Evolutionary conservation across 2,113 vertebrate species (phyloP).

Genomic region (Cyprinodon brontotheroides): DNA sequence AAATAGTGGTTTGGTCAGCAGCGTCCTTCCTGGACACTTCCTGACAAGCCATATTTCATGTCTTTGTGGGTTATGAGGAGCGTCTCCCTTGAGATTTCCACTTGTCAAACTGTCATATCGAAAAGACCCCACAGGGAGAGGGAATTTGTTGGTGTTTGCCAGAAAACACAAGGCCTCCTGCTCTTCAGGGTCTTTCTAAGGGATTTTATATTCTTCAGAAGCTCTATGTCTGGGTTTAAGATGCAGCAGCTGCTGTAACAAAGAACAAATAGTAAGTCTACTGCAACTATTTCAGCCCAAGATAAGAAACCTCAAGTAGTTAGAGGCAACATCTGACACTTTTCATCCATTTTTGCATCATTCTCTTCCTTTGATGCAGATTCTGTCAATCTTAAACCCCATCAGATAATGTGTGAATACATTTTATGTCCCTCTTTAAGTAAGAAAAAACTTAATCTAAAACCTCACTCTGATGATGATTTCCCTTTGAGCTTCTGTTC

Average conservation of each 20-base stretch:
- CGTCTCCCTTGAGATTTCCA: constrained; percentile 61
- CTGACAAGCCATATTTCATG: constrained; percentile 72
- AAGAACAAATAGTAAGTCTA: not conserved
- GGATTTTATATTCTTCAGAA: constrained; percentile 26
- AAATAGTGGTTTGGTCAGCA: constrained; percentile 18
- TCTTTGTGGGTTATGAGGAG: constrained; percentile 60
- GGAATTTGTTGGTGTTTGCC: constrained; percentile 70
- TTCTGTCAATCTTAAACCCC: constrained; percentile 22
- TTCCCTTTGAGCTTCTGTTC: not conserved
- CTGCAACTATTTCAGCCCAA: not conserved
- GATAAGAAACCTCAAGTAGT: constrained; percentile 23
- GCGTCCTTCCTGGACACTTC: constrained; percentile 57
- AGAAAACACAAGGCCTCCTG: constrained; percentile 50
- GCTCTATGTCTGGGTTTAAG: constrained; percentile 39
- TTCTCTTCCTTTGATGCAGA: not conserved
- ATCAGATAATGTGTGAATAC: constrained; percentile 16
- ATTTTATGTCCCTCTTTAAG: constrained; percentile 21
- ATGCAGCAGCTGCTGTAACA: constrained; percentile 28
- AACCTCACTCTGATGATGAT: constrained; percentile 10
- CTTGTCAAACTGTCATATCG: constrained; percentile 71
- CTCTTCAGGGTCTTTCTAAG: constrained; percentile 41
- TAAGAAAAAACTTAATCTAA: constrained; percentile 6
- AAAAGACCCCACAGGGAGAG: constrained; percentile 58
- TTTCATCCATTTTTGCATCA: constrained; percentile 36
- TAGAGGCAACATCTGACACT: constrained; percentile 31